Base-by-base conservation (phyloP, 1,140 invertebrate species). In the Fopius arisanus region DNA sequence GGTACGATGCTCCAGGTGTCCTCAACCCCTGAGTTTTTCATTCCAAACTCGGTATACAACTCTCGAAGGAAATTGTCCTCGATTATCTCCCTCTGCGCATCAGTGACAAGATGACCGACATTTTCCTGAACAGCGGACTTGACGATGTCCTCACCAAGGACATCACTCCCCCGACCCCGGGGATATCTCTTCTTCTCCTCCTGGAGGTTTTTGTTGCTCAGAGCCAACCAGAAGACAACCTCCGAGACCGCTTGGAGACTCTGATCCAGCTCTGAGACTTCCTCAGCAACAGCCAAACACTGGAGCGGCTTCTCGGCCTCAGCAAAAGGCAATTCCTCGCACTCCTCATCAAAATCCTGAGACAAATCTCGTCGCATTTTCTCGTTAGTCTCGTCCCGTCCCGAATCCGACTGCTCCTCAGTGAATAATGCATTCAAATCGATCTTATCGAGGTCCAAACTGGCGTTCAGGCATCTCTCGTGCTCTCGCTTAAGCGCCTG, bases 181-280 rank as follows among this genome's bases (percentile, higher is more conserved):
- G 2, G 43, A 72, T 70, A 23, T 62, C 1, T 62, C 62, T 21
- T 37, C 48, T 16, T 26, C 33, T 65, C 23, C 21, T 28, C 33
- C 10, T 14, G 29, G 2, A 16, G 10, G 19, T 75, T 75, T 23
- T 10, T 16, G 59, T 67, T 75, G 40, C 69, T 71, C 31, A 48
- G 31, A 16, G 66, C 71, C 0, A 75, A 26, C 37, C 67, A 37
- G 48, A 67, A 48, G 16, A 71, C n/a, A 2, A 75, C 7, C 21
- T 75, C 70, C 4, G 74, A 75, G 23, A 75, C 51, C 21, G 67
- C 59, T n/a, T 62, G 33, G 16, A 75, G 31, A 26, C 69, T 75
- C 12, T 67, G 14, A 9, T 75, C 74, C 37, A 75, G 33, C 31
- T 28, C 7, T 63, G 71, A n/a, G 54, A 31, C 37, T 1, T 69